phyloP scores from a whole-genome alignment of 2,888 invertebrate genomes.

The Drosophila trichaetosa region DNA sequence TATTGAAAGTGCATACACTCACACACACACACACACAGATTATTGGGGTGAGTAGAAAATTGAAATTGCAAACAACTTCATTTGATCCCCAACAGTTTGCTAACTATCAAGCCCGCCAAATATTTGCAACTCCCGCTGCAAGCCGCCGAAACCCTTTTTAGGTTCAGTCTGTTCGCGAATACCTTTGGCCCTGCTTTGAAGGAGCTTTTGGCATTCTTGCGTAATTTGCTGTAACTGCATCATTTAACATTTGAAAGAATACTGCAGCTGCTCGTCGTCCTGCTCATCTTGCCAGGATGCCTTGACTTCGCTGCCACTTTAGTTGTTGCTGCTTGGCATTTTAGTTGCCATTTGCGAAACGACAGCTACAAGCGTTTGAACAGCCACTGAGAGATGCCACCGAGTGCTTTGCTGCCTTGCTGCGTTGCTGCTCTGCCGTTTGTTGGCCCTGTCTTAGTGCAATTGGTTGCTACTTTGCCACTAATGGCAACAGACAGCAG shows the following conservation, averaged over 20 bases:
- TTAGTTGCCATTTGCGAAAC: slow-evolving; percentile 67
- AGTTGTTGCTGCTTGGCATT: slow-evolving; percentile 49
- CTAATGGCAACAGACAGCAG: slow-evolving; percentile 75
- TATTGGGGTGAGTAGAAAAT: slow-evolving; percentile 42
- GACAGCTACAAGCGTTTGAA: slow-evolving; percentile 50
- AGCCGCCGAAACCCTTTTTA: slow-evolving; percentile 26
- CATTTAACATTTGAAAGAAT: slow-evolving; percentile 75
- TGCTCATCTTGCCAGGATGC: slow-evolving; percentile 7
- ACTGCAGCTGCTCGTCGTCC: slow-evolving; percentile 21
- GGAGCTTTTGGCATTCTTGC: slow-evolving; percentile 54
- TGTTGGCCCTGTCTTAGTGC: slow-evolving; percentile 29
- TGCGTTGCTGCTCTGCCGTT: slow-evolving; percentile 57
- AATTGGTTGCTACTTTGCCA: slow-evolving; percentile 69
- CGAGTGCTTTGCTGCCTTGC: slow-evolving; percentile 52
- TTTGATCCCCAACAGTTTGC: slow-evolving; percentile 62
- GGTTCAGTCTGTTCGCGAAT: slow-evolving; percentile 53
- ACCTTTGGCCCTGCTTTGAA: slow-evolving; percentile 45
- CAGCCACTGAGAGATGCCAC: slow-evolving; percentile 45
- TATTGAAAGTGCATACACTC: slow-evolving; percentile 62
- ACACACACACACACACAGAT: slow-evolving; percentile 5
- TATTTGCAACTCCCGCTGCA: slow-evolving; percentile 46
- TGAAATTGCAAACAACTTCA: slow-evolving; percentile 71
- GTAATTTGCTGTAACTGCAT: slow-evolving; percentile 76
- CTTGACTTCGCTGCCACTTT: slow-evolving; percentile 39
- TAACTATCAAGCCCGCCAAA: slow-evolving; percentile 66